Evolutionary conservation across 2,888 invertebrate species (phyloP), one percentile per base, ranked within the genome.

Genomic region (Drosophila heteroneura): DNA sequence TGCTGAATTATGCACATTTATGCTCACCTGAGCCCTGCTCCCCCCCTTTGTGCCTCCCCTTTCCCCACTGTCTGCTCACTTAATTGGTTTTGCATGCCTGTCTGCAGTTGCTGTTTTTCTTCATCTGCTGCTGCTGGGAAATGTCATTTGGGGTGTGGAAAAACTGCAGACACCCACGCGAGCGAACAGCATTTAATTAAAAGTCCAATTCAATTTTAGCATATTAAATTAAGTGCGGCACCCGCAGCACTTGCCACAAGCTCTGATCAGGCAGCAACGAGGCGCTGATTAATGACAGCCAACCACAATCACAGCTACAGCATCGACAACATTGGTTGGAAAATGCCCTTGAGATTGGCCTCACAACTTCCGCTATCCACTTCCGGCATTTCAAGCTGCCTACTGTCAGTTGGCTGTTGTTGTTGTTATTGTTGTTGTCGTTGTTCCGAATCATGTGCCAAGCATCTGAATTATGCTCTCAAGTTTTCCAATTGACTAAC

Each of bases 131-230:
- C 54, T 44, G 37, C 28, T 37, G 56, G 56, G 22, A 14, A 37
- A 37, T 56, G 10, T 5, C 35, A 14, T 32, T n/a, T 16, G 26
- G 14, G 14, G 19, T 47, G 51, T 35, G 41, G 63, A 33, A 80
- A 80, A 70, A 61, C 51, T 58, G 76, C 71, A 51, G 72, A 54
- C 71, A 53, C 72, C 72, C 70, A 60, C 70, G 30, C 70, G 0
- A 57, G 47, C 22, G 47, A 65, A 61, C 65, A 74, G 77, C 70
- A 89, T 90, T 87, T 87, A 87, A 87, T 87, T 82, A 89, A 87
- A 87, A 90, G 81, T 76, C 82, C 77, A 89, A 90, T 90, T 90
- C 84, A 89, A 87, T 87, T 87, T 90, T 84, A 78, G 82, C 86
- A 90, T 90, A 86, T 82, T 79, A 72, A 74, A 87, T 84, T 81